Conservation (phyloP, 2,888 invertebrate genomes). For the Bellardia bayeri region DNA sequence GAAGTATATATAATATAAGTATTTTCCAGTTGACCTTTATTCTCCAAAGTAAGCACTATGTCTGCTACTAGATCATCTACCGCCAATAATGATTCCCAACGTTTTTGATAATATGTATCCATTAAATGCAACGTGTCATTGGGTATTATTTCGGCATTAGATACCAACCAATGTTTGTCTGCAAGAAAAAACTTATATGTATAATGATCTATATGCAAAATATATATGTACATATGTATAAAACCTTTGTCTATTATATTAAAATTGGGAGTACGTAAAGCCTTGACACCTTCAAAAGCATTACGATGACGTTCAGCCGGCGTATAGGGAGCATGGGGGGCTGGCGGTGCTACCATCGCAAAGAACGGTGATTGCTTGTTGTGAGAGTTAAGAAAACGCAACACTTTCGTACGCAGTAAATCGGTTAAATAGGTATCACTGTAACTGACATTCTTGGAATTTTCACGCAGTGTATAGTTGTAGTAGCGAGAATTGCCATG, state of each 20-base stretch:
- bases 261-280: conserved; percentile 88
- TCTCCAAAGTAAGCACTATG: conserved; percentile 86
- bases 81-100: conserved; percentile 92
- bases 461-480: conserved; percentile 93
- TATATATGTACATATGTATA: too few relatives aligned
- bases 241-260: conserved; percentile 84
- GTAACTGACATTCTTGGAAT: conserved; percentile 89
- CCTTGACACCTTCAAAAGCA: conserved; percentile 86
- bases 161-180: conserved; percentile 94
- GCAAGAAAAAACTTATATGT: conserved; percentile 77
- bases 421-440: conserved; percentile 92
- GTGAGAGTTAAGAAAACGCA: conserved; percentile 75
- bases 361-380: conserved; percentile 86
- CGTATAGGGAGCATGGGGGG: conserved; percentile 94
- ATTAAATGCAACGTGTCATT: conserved; percentile 86
- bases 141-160: conserved; percentile 87
- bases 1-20: conserved; percentile 94
- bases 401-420: conserved; percentile 86
- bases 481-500: conserved; percentile 97
- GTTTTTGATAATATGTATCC: conserved; percentile 89
- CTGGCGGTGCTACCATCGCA: conserved; percentile 94
- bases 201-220: too few relatives aligned
- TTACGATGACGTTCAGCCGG: conserved; percentile 90
- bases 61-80: conserved; percentile 93
- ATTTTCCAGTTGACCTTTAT: conserved; percentile 86